Conservation (phyloP, 2,888 invertebrate species). For the Alloplasta piceator region DNA sequence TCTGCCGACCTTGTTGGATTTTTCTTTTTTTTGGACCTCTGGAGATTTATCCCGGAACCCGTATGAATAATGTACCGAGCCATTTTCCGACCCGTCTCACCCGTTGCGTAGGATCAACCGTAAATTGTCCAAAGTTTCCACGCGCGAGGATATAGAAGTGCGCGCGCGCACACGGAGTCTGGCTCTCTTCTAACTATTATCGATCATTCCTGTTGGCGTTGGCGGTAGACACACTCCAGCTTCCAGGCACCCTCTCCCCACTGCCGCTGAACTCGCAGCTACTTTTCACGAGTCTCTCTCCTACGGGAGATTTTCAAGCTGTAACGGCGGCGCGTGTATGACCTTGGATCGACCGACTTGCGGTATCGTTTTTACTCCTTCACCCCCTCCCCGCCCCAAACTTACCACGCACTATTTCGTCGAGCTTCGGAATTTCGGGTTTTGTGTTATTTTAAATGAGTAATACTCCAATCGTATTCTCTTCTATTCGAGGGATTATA, state of each 20-base stretch:
- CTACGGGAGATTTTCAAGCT: constrained; percentile 50
- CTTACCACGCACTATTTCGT: no score
- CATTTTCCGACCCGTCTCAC: background rate
- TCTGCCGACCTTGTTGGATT: no score
- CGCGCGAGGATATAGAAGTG: background rate
- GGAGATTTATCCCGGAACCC: no score
- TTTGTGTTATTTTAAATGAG: no score
- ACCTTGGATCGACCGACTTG: constrained; percentile 62
- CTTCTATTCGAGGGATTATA: no score
- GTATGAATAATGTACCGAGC: no score
- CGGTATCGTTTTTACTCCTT: constrained; percentile 31
- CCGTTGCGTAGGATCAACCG: background rate
- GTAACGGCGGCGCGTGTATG: constrained; percentile 52
- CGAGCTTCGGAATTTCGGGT: no score
- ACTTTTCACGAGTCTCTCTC: constrained; percentile 44
- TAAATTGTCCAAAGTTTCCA: background rate
- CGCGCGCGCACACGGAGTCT: constrained; percentile 42
- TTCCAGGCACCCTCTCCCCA: constrained; percentile 43
- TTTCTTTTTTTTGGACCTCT: no score
- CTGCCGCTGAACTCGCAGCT: constrained; percentile 27
- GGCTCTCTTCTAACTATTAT: constrained; percentile 51
- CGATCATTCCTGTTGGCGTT: constrained; percentile 58
- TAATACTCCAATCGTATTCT: no score
- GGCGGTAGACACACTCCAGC: constrained; percentile 18
- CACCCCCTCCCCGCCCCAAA: constrained; percentile 10